These are phyloP conservation scores for Stenolophus ochropezus DNA, from an alignment of 2,888 invertebrate genomes.

Conservation along the genomic window DNA sequence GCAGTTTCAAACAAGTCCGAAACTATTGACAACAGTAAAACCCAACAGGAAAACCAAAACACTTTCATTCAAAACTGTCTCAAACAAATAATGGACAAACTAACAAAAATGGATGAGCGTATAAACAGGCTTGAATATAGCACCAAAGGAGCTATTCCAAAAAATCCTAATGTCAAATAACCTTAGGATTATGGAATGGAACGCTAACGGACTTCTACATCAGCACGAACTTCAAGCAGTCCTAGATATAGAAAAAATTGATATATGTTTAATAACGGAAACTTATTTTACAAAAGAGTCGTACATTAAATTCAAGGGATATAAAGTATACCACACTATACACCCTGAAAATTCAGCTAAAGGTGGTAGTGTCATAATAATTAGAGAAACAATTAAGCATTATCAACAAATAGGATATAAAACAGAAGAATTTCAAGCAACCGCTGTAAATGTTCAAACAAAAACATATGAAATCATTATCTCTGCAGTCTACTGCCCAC, in stretches of 20 bases:
- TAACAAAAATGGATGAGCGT: slow-evolving; percentile 61
- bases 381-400: slow-evolving; percentile 61
- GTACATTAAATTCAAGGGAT: slow-evolving; percentile 62
- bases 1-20: too few species aligned
- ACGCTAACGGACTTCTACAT: slow-evolving; percentile 63
- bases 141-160: slow-evolving; percentile 60
- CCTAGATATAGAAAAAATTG: too few species aligned
- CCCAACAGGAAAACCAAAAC: neutral
- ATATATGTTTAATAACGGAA: too few species aligned
- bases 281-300: too few species aligned
- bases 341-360: slow-evolving; percentile 62
- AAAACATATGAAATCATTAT: slow-evolving; percentile 52
- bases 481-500: slow-evolving; percentile 59
- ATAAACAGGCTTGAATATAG: slow-evolving; percentile 60
- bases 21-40: neutral
- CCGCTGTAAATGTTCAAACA: slow-evolving; percentile 54
- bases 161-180: slow-evolving; percentile 62
- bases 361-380: slow-evolving; percentile 62
- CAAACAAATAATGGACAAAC: slow-evolving; percentile 57
- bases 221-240: slow-evolving; percentile 62
- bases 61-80: neutral
- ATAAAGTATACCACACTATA: slow-evolving; percentile 61
- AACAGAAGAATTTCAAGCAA: slow-evolving; percentile 58
- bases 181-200: too few species aligned
- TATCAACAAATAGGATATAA: slow-evolving; percentile 59